Evolutionary conservation across 2,797 vertebrate genomes (phyloP).

Genomic region (Pseudopleuronectes americanus): DNA sequence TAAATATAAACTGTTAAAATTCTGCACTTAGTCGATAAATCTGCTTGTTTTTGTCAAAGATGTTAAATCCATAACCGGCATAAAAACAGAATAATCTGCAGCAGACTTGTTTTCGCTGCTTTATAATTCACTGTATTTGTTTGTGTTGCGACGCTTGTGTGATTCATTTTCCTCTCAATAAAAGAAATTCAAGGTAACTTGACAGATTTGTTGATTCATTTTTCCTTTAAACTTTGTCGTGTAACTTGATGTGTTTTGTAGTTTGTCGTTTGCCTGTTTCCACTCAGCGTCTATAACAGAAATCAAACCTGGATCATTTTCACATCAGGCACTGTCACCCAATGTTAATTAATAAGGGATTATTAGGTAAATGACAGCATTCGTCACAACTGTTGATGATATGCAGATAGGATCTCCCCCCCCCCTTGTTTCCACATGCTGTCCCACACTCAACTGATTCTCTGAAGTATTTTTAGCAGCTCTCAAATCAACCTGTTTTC

Average conservation of each 20-base stretch:
- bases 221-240: not conserved
- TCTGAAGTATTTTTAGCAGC: slow-evolving; percentile 22
- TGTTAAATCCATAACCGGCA: not conserved
- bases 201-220: not conserved
- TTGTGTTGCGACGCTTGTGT: not conserved
- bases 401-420: not conserved
- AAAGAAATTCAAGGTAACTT: slow-evolving; percentile 10
- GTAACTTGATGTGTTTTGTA: not conserved
- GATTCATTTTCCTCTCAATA: slow-evolving; percentile 11
- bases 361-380: too few relatives aligned
- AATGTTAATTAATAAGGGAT: too few relatives aligned
- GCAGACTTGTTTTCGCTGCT: not conserved
- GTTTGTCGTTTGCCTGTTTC: not conserved
- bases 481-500: slow-evolving; percentile 5
- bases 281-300: too few relatives aligned
- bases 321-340: too few relatives aligned
- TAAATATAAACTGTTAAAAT: not conserved
- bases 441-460: not conserved
- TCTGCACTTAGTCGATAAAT: not conserved
- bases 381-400: not conserved
- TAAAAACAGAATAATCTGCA: not conserved
- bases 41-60: not conserved
- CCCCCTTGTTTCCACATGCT: not conserved
- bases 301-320: too few relatives aligned
- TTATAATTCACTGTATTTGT: not conserved